These are phyloP conservation scores for Zaprionus tsacasi DNA, from an alignment of 1,140 invertebrate species.

Conservation along the genomic window DNA sequence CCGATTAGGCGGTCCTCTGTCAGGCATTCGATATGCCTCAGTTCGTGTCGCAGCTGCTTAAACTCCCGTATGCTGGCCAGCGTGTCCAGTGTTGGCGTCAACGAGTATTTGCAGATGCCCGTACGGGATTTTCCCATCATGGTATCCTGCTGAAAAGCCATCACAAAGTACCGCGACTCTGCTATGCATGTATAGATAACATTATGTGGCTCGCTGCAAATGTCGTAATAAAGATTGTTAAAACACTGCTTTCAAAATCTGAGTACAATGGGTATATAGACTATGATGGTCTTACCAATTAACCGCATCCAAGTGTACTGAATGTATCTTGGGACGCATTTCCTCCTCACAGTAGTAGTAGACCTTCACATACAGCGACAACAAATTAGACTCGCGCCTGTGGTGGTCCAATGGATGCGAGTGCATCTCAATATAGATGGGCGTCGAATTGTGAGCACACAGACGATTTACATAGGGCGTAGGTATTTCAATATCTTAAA, in stretches of 20 bases:
- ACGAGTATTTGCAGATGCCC: constrained; percentile 81
- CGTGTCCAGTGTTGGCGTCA: constrained; percentile 75
- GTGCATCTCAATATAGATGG: constrained; percentile 80
- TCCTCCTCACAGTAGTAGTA: constrained; percentile 80
- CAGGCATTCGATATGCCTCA: constrained; percentile 70
- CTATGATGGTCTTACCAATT: constrained; percentile 55
- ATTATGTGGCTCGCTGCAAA: constrained; percentile 47
- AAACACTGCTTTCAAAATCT: no score
- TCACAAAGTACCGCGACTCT: constrained; percentile 77
- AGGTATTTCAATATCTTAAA: constrained; percentile 62
- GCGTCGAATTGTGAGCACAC: constrained; percentile 73
- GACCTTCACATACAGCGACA: constrained; percentile 75
- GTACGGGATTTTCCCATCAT: constrained; percentile 65
- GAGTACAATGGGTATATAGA: no score
- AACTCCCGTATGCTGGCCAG: constrained; percentile 81
- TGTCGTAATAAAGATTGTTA: background rate
- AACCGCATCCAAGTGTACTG: constrained; percentile 76
- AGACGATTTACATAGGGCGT: constrained; percentile 67
- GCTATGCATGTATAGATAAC: constrained; percentile 73
- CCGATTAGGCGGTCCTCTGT: constrained; percentile 77
- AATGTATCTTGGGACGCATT: constrained; percentile 66
- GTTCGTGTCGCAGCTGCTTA: constrained; percentile 70
- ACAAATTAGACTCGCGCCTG: constrained; percentile 63
- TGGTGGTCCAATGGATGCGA: constrained; percentile 61
- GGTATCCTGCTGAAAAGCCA: constrained; percentile 76